Conservation (phyloP, 1,140 invertebrate genomes). For the Drosophila miranda region DNA sequence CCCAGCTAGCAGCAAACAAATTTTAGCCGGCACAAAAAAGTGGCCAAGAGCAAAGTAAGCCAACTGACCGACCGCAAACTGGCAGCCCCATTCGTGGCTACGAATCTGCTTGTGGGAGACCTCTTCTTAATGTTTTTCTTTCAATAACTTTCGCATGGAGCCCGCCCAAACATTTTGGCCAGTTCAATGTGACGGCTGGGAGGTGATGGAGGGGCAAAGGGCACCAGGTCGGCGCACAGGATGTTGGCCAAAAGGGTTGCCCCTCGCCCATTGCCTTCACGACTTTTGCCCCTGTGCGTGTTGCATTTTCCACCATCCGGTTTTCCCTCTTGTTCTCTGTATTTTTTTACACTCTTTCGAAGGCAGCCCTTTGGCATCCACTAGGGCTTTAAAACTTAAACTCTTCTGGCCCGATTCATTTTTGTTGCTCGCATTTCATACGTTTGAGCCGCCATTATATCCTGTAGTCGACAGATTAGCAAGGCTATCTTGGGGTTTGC, state of each 20-base stretch:
- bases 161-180: not conserved
- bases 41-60: slow-evolving; percentile 51
- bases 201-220: not conserved
- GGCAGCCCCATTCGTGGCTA: too few species aligned
- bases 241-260: slow-evolving; percentile 22
- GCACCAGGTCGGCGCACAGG: slow-evolving; percentile 7
- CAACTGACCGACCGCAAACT: slow-evolving; percentile 51
- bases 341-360: too few species aligned
- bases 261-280: slow-evolving; percentile 1
- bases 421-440: too few species aligned
- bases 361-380: too few species aligned
- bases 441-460: too few species aligned
- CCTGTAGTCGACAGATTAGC: too few species aligned
- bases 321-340: too few species aligned
- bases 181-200: slow-evolving; percentile 1
- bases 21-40: slow-evolving; percentile 15
- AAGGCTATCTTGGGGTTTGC: slow-evolving; percentile 3
- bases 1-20: slow-evolving; percentile 22
- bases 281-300: slow-evolving; percentile 32
- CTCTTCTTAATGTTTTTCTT: slow-evolving; percentile 65
- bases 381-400: too few species aligned
- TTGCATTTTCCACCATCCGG: slow-evolving; percentile 29
- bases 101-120: not conserved
- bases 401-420: too few species aligned
- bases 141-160: slow-evolving; percentile 57